Evolutionary conservation across 2,113 vertebrate genomes (phyloP), one percentile per base, ranked within the genome.

Genomic region (Leptodactylus fuscus): DNA sequence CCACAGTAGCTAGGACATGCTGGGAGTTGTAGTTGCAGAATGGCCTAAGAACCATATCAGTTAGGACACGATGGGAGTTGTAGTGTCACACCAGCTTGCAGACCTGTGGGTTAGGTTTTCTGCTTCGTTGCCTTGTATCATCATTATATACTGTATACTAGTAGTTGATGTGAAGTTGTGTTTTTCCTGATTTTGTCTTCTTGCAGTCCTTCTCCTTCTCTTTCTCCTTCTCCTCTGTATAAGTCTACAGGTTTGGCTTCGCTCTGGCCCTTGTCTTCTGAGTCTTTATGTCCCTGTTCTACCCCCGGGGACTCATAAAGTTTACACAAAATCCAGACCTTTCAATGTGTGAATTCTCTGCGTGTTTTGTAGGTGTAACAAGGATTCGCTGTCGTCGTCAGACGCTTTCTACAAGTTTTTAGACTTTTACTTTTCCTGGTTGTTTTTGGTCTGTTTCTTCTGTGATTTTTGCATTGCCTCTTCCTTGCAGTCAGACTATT

Each of bases 281-380:
- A 24, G 24, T 27, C 3, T 36, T 2, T 29, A 69, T 34, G 32
- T 69, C 32, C 5, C 15, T 34, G 65, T 36, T 62, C 10, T 11
- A 29, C 27, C 65, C 32, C 65, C 16, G 29, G 18, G 29, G 65
- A 20, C 55, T 12, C 58, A 5, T 29, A 29, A 62, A 62, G 32
- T 32, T 69, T 69, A 34, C 32, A 69, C 65, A 69, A 36, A 69
- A 69, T 69, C 65, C 65, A 65, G 60, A 65, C 65, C 29, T 34
- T 62, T 62, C 60, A 29, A 15, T 29, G 60, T 62, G 60, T 34
- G 65, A 36, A 18, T 70, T 70, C 67, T 10, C 67, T 10, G 67
- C 67, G 18, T 13, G 18, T 70, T 20, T 70, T 12, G 0, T 65
- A 32, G n/a, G n/a, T 15, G 24, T 65, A 15, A 12, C 32, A 22